These are phyloP conservation scores for Lytechinus variegatus DNA, from an alignment of 35 echinoderm and acorn worm genomes.

Conservation along the genomic window DNA sequence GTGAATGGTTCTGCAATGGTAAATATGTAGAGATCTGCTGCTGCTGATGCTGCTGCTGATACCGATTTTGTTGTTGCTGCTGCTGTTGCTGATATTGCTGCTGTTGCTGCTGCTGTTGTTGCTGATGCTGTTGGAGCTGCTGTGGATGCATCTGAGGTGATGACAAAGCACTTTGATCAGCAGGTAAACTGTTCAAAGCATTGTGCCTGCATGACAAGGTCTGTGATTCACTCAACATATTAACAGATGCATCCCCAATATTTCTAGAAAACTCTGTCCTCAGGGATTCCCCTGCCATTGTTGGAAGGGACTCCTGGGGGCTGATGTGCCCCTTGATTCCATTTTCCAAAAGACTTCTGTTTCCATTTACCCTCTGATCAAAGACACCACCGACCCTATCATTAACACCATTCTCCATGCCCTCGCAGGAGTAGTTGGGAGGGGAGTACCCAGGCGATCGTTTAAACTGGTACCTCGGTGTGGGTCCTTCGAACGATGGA, in stretches of 20 bases:
- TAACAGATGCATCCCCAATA: background rate
- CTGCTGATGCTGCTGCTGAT: background rate
- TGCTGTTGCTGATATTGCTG: background rate
- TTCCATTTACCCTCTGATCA: background rate
- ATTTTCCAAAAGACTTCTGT: background rate
- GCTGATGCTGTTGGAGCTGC: background rate
- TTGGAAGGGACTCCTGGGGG: background rate
- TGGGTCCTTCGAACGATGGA: background rate
- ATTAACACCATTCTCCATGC: background rate
- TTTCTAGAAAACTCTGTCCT: background rate
- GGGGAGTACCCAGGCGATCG: background rate
- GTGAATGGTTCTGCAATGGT: background rate
- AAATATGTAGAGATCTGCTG: background rate
- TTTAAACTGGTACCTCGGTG: background rate
- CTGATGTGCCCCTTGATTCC: conserved; percentile 20
- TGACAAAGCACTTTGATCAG: background rate
- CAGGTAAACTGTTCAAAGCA: background rate
- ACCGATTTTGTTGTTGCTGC: background rate
- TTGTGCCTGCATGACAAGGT: background rate
- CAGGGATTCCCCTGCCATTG: background rate
- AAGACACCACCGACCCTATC: background rate
- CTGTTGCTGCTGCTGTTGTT: background rate
- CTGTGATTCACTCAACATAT: background rate
- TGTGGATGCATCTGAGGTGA: background rate
- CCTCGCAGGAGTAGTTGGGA: conserved; percentile 29